Percentiles rank a stretch among this genome's conserved stretches.
These are phyloP conservation scores for Plagiodera versicolora DNA, from an alignment of 2,888 invertebrate species.

Conservation along the genomic window DNA sequence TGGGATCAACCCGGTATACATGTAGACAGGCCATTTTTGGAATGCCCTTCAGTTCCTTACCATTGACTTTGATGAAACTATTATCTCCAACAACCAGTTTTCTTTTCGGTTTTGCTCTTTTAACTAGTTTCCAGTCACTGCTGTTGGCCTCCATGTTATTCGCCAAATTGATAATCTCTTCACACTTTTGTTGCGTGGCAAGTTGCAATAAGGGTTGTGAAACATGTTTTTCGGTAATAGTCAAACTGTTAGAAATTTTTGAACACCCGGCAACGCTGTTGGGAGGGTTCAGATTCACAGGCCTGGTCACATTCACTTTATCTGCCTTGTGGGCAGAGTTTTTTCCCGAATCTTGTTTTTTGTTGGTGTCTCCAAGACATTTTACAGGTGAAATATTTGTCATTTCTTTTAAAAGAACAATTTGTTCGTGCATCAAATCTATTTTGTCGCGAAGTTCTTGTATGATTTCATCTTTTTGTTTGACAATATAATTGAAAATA, in stretches of 20 bases:
- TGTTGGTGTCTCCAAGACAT: not conserved
- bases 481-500: constrained; percentile 8
- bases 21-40: not conserved
- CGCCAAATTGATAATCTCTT: not conserved
- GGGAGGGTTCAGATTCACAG: not conserved
- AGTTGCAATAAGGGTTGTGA: not conserved
- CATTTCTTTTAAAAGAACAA: not conserved
- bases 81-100: not conserved
- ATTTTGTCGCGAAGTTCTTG: constrained; percentile 4
- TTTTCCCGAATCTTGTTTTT: constrained; percentile 1
- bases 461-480: constrained; percentile 3
- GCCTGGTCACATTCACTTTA: not conserved
- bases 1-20: not conserved
- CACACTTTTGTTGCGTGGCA: not conserved
- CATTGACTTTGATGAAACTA: not conserved
- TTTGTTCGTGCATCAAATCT: constrained; percentile 3
- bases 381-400: not conserved
- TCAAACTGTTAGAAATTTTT: not conserved
- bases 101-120: not conserved
- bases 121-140: not conserved
- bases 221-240: not conserved
- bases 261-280: not conserved
- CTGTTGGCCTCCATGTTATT: not conserved
- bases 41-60: not conserved
- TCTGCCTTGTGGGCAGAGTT: not conserved